These are phyloP conservation scores for Lynx canadensis DNA, from an alignment of 2,113 vertebrate genomes.

Conservation along the genomic window DNA sequence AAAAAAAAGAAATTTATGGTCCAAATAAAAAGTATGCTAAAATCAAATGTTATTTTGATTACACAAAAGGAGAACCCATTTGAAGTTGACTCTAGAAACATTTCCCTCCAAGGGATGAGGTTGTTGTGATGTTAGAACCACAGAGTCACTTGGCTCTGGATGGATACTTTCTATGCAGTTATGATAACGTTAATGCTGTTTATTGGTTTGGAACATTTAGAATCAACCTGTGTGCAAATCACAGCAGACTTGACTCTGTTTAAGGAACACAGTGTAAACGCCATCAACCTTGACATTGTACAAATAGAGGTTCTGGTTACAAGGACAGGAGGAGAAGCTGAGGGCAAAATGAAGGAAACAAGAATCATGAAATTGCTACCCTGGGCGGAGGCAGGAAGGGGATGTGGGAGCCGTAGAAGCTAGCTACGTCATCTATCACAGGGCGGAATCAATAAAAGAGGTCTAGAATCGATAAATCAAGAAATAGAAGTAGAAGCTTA, in stretches of 20 bases:
- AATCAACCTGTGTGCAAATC: neutral
- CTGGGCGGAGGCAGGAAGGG: neutral
- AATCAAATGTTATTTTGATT: neutral
- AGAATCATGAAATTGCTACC: neutral
- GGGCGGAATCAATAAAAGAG: constrained; percentile 16
- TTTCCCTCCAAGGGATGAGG: neutral
- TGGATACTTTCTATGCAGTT: neutral
- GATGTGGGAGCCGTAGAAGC: neutral
- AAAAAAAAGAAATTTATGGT: neutral
- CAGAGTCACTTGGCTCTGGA: neutral
- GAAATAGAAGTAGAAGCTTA: neutral
- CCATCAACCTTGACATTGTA: neutral
- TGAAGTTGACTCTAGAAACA: neutral
- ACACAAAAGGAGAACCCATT: neutral
- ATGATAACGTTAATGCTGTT: neutral
- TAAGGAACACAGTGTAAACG: neutral
- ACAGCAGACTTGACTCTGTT: neutral
- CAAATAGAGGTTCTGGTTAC: neutral
- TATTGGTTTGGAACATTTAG: neutral
- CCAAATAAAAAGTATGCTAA: neutral
- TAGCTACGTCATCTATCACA: neutral
- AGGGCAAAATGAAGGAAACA: neutral
- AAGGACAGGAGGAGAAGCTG: neutral
- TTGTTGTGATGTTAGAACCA: rapidly evolving
- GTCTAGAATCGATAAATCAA: neutral